These are phyloP conservation scores for Nematostella vectensis DNA, from an alignment of 92 coral and sea anemone genomes.

Conservation along the genomic window DNA sequence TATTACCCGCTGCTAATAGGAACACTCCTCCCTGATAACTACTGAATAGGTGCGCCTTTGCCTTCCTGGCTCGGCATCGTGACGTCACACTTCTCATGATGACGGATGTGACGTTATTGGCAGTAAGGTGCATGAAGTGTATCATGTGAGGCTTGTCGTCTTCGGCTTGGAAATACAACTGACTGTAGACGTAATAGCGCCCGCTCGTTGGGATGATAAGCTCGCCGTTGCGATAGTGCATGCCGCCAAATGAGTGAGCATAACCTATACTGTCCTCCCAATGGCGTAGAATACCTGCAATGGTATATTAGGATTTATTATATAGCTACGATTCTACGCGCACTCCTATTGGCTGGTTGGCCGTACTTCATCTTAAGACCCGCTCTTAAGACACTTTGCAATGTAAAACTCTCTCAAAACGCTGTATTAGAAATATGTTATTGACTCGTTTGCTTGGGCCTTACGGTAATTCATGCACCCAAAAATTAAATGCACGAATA, in stretches of 20 bases:
- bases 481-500: too few species aligned
- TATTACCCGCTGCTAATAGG: conserved; percentile 44
- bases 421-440: too few species aligned
- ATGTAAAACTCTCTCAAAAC: too few species aligned
- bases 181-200: conserved; percentile 77
- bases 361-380: not conserved
- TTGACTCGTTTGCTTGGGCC: too few species aligned
- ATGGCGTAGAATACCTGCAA: conserved; percentile 49
- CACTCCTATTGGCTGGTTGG: not conserved
- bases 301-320: not conserved
- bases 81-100: conserved; percentile 76
- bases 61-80: conserved; percentile 45
- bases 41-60: conserved; percentile 47
- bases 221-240: conserved; percentile 60
- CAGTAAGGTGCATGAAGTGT: conserved; percentile 59
- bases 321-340: not conserved
- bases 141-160: conserved; percentile 42
- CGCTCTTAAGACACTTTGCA: not conserved
- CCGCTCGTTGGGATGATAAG: conserved; percentile 54
- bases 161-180: conserved; percentile 64
- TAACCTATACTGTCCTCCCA: conserved; percentile 58
- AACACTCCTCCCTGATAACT: conserved; percentile 88
- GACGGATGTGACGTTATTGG: conserved; percentile 39
- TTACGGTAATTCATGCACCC: too few species aligned
- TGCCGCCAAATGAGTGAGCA: conserved; percentile 65